Base-by-base conservation (phyloP, 1,140 invertebrate species). In the Cepaea nemoralis region DNA sequence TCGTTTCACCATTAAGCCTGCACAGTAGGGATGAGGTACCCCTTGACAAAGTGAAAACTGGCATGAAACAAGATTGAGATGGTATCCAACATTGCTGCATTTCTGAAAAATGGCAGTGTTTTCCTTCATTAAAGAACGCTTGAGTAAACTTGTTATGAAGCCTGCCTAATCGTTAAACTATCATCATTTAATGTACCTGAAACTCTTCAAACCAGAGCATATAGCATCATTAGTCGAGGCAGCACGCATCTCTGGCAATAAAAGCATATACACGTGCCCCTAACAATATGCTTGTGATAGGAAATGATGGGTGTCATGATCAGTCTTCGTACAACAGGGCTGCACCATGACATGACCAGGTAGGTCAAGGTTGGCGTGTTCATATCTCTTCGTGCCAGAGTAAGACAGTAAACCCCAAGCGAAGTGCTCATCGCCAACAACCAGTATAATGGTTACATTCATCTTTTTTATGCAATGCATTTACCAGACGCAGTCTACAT, bases 281-380 rank as follows among this genome's bases (percentile, higher is more conserved):
- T 5, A 10, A 16, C 22, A 63, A 31, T 63, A 27, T 63, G 27
- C 27, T 6, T 31, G 27, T 19, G 19, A 27, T 5, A 27, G 8
- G 59, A 31, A 31, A 63, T 63, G n/a, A 31, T 63, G 59, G 59
- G 59, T 63, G 59, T 63, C 59, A 63, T 63, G 1, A 63, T 31
- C 59, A 63, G n/a, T 63, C 27, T 31, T 63, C 59, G 33, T 2
- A 31, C 59, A 63, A 63, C n/a, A 63, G 27, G 59, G 59, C 22
- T 63, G 27, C 59, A 63, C n/a, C 59, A 63, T 63, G 59, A 63
- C 59, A 31, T 31, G 59, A 63, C 59, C n/a, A 31, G n/a, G 16
- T n/a, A 63, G 59, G 59, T 63, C 16, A 63, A 63, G 59, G 59
- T 63, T 63, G 59, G 27, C 27, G 59, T 63, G 59, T 63, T 63